Conservation (phyloP, 2,797 vertebrate genomes). For the Urocyon cinereoargenteus region DNA sequence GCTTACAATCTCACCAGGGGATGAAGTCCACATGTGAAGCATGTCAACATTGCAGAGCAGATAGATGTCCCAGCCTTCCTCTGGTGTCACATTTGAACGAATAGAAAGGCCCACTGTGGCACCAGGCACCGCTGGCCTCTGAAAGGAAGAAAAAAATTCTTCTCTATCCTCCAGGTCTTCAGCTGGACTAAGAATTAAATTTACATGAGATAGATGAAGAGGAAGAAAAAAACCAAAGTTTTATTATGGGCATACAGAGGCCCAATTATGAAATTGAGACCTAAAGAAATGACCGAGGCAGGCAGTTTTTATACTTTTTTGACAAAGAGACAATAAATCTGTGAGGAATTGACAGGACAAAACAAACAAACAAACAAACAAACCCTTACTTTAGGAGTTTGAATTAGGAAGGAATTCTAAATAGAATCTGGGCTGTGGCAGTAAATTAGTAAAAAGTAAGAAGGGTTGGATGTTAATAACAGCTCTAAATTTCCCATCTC, state of each 20-base stretch:
- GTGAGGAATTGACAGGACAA: neutral
- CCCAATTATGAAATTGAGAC: neutral
- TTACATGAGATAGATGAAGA: neutral
- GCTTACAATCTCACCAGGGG: neutral
- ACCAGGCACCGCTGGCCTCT: neutral
- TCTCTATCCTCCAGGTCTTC: neutral
- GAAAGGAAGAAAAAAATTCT: neutral
- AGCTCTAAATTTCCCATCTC: neutral
- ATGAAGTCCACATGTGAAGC: neutral
- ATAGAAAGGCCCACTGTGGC: neutral
- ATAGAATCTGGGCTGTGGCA: neutral
- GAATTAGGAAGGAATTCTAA: neutral
- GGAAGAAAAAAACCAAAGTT: neutral
- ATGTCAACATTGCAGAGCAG: accelerated
- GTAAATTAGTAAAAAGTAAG: neutral
- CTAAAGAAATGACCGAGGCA: neutral
- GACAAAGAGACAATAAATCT: neutral
- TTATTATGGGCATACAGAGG: neutral
- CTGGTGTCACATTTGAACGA: neutral
- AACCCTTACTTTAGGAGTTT: neutral
- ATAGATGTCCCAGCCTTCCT: accelerated
- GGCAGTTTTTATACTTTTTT: neutral
- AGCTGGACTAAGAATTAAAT: neutral
- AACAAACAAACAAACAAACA: no score
- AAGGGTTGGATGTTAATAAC: neutral